phyloP scores from a whole-genome alignment of 2,113 vertebrate species.

The Aramus guarauna region DNA sequence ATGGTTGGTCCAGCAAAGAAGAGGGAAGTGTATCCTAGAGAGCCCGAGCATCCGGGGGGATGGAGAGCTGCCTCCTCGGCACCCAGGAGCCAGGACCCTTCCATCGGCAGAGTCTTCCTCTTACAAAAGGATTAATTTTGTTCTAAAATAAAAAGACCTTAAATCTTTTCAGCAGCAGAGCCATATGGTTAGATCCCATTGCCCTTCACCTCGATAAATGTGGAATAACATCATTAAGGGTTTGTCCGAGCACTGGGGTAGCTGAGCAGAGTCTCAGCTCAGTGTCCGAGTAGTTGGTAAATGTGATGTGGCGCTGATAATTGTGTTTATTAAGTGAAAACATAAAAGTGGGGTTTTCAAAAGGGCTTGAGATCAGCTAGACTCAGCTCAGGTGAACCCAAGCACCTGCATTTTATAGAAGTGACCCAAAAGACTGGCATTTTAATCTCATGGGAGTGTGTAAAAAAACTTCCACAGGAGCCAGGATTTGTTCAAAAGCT shows the following conservation, averaged over 20 bases:
- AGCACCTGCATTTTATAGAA: neutral
- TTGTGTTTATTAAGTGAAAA: neutral
- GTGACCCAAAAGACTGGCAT: neutral
- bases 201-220: neutral
- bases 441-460: neutral
- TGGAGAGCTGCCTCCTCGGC: neutral
- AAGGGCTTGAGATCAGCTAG: neutral
- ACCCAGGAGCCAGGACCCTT: neutral
- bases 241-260: rapidly evolving
- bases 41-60: neutral
- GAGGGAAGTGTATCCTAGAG: neutral
- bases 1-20: neutral
- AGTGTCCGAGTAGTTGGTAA: neutral
- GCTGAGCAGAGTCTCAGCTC: neutral
- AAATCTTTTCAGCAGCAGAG: neutral
- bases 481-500: neutral
- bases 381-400: rapidly evolving
- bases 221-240: neutral
- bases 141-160: neutral
- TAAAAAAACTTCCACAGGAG: neutral
- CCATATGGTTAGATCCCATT: neutral
- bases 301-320: neutral
- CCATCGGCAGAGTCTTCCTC: neutral
- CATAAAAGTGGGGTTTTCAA: neutral
- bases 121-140: neutral